Conservation (phyloP, 2,888 invertebrate species). For the Nemapogon koenigi region DNA sequence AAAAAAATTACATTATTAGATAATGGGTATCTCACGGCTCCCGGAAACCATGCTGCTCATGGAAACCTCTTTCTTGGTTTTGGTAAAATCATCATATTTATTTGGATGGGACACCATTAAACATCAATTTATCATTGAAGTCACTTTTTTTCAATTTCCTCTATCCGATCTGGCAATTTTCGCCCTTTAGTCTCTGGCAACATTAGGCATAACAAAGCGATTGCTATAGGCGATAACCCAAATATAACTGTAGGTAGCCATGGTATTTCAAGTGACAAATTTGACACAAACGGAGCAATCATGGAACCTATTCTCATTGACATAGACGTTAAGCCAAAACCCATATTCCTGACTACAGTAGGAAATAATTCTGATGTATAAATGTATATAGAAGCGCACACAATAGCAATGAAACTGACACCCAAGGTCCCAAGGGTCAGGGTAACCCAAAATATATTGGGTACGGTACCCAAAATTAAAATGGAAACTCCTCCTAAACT, state of each 20-base stretch:
- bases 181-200: conserved; percentile 81
- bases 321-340: conserved; percentile 84
- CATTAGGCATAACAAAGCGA: conserved; percentile 68
- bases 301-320: conserved; percentile 86
- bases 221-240: conserved; percentile 70
- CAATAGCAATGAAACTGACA: conserved; percentile 79
- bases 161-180: conserved; percentile 75
- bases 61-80: too few species aligned
- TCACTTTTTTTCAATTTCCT: conserved; percentile 69
- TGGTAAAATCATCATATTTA: too few species aligned
- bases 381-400: conserved; percentile 83
- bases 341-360: conserved; percentile 85
- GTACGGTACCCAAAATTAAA: conserved; percentile 64
- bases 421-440: conserved; percentile 73
- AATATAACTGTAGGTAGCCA: conserved; percentile 78
- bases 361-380: conserved; percentile 89
- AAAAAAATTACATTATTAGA: too few species aligned
- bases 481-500: conserved; percentile 66
- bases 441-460: conserved; percentile 54
- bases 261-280: conserved; percentile 49
- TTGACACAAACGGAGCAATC: conserved; percentile 80
- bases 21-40: too few species aligned
- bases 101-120: too few species aligned
- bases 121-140: too few species aligned
- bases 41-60: too few species aligned